These are phyloP conservation scores for Delphinus delphis DNA, from an alignment of 2,113 vertebrate genomes.

Conservation along the genomic window DNA sequence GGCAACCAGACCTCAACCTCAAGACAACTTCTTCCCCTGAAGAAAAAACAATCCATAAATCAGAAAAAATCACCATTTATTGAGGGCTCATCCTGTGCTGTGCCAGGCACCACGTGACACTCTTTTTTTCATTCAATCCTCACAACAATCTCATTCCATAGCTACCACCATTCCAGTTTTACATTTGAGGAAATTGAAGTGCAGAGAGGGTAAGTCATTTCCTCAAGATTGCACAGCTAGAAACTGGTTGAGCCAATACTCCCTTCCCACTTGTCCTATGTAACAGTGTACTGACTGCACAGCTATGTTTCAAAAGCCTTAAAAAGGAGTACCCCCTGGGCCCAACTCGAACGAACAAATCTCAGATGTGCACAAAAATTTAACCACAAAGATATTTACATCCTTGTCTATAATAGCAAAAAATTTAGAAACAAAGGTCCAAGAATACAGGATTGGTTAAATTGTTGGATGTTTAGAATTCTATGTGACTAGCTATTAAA, in stretches of 20 bases:
- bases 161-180: not conserved
- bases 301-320: not conserved
- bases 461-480: not conserved
- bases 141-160: not conserved
- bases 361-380: not conserved
- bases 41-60: not conserved
- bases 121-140: not conserved
- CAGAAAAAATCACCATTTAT: not conserved
- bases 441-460: not conserved
- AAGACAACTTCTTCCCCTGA: not conserved
- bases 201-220: not conserved
- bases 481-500: not conserved
- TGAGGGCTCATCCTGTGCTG: not conserved
- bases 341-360: not conserved
- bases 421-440: not conserved
- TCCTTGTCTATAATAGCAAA: not conserved
- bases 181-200: not conserved
- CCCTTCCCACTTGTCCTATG: not conserved
- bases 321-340: not conserved
- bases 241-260: not conserved
- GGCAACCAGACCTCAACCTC: not conserved
- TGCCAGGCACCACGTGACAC: not conserved
- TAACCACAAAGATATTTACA: not conserved
- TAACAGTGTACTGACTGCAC: not conserved
- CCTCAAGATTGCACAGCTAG: not conserved